Evolutionary conservation across 2,113 vertebrate species (phyloP).

Genomic region (Eudyptes chrysolophus): DNA sequence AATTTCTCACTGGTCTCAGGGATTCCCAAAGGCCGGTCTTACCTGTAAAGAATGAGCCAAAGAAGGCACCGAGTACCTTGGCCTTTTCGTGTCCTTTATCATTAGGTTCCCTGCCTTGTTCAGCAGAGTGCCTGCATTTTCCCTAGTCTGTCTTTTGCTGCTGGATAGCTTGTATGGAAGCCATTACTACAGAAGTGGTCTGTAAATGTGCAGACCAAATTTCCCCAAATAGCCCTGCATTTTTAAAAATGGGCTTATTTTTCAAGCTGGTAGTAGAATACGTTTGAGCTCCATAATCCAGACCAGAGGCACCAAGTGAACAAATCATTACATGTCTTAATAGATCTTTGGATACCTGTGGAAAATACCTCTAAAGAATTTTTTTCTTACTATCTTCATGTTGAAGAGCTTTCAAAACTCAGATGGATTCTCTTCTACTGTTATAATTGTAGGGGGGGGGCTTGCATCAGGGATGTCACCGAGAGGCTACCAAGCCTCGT

Average conservation of each 20-base stretch:
- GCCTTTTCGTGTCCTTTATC: background rate
- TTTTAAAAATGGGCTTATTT: background rate
- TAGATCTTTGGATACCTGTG: background rate
- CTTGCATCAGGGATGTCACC: no score
- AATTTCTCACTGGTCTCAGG: background rate
- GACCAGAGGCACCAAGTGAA: background rate
- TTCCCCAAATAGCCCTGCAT: background rate
- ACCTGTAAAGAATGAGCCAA: background rate
- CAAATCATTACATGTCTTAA: background rate
- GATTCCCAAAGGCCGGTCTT: background rate
- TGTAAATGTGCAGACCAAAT: background rate
- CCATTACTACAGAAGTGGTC: background rate
- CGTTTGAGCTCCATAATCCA: background rate
- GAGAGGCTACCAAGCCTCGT: no score
- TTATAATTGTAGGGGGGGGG: background rate
- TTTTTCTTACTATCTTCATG: background rate
- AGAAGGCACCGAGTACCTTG: background rate
- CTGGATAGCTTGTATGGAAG: background rate
- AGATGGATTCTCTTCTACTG: background rate
- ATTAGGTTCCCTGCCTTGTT: background rate
- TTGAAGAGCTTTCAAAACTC: background rate
- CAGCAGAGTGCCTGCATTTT: background rate
- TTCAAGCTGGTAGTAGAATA: background rate
- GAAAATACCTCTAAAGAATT: background rate
- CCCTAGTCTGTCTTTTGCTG: background rate